Conservation (phyloP, 2,888 invertebrate species). For the Oscheius sp. region DNA sequence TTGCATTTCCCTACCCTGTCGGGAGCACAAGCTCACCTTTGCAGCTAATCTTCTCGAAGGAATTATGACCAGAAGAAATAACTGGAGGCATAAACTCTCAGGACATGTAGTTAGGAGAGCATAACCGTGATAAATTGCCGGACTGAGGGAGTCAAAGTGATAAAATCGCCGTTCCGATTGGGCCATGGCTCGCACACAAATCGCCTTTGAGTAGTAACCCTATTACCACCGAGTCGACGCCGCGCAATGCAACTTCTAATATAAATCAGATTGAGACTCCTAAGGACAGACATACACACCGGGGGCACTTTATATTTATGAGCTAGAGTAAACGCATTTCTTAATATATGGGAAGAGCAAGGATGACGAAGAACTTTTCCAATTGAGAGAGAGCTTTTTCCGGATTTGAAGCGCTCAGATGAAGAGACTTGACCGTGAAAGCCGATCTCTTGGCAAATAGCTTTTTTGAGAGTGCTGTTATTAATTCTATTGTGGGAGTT, state of each 20-base stretch:
- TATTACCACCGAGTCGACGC: slow-evolving; percentile 32
- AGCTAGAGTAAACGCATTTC: neutral
- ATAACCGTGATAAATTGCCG: neutral
- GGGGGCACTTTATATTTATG: too few relatives aligned
- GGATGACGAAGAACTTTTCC: neutral
- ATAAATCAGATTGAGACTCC: slow-evolving; percentile 30
- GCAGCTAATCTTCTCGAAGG: too few relatives aligned
- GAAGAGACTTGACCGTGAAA: slow-evolving; percentile 27
- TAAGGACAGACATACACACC: slow-evolving; percentile 1
- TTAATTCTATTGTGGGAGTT: neutral
- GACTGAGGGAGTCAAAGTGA: slow-evolving; percentile 20
- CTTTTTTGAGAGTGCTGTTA: neutral
- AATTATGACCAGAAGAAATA: neutral
- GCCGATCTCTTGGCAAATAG: slow-evolving; percentile 28
- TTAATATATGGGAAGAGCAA: neutral
- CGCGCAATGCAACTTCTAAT: slow-evolving; percentile 33
- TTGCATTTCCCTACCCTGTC: slow-evolving; percentile 16
- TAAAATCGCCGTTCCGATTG: slow-evolving; percentile 32
- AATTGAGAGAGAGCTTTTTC: neutral
- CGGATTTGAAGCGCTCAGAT: slow-evolving; percentile 21
- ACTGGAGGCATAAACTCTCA: neutral
- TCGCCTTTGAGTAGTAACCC: slow-evolving; percentile 36
- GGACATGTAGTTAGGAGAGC: too few relatives aligned
- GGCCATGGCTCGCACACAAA: slow-evolving; percentile 28
- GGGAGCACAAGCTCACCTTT: neutral